Conservation (phyloP, 2,113 vertebrate genomes). For the Lamprotornis superbus region DNA sequence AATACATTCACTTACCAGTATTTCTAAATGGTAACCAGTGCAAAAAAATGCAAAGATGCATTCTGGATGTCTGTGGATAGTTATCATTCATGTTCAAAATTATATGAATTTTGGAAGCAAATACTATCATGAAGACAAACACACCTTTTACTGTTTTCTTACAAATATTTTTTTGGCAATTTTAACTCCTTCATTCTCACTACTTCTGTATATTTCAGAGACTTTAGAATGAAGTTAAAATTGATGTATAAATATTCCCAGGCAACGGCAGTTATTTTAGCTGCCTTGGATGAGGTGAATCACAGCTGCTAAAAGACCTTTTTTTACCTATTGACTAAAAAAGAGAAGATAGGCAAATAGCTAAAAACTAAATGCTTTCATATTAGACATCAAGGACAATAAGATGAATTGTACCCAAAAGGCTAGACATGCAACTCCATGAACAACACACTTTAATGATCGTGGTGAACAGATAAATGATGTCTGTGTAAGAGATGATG, state of each 20-base stretch:
- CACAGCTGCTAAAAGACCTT: not conserved
- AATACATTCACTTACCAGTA: not conserved
- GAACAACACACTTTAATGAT: not conserved
- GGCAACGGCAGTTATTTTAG: not conserved
- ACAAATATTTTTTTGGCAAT: not conserved
- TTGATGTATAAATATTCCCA: not conserved
- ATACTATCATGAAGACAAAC: not conserved
- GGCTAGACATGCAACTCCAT: not conserved
- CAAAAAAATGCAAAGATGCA: not conserved
- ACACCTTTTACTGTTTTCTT: not conserved
- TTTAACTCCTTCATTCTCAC: not conserved
- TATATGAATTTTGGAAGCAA: not conserved
- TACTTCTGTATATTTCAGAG: not conserved
- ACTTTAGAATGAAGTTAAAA: not conserved
- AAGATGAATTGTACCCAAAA: not conserved
- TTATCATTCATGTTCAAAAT: not conserved
- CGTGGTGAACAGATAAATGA: not conserved
- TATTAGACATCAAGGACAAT: not conserved
- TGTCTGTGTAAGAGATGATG: not conserved
- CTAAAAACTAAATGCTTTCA: not conserved
- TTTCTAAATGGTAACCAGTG: not conserved
- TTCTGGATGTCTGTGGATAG: not conserved
- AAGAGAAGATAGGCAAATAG: not conserved
- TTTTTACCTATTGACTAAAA: not conserved
- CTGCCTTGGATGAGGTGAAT: not conserved